phyloP scores from a whole-genome alignment of 2,797 vertebrate species.

The Ceryle rudis region DNA sequence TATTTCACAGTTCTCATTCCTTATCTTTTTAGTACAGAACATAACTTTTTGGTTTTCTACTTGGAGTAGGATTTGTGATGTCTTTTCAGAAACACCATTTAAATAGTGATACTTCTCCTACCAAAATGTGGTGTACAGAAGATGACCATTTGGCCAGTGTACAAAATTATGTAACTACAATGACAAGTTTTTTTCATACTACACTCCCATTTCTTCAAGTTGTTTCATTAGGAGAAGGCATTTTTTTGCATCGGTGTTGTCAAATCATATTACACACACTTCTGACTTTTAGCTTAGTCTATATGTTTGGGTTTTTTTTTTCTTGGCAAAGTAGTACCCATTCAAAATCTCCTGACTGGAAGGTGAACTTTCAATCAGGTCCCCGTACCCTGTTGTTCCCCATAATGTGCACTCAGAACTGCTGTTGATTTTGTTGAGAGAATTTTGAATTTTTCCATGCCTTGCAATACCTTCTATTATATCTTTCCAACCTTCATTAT shows the following conservation, averaged over 20 bases:
- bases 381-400: not conserved
- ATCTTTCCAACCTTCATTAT: not conserved
- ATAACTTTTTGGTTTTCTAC: not conserved
- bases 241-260: not conserved
- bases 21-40: not conserved
- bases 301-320: not conserved
- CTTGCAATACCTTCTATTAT: not conserved
- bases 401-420: not conserved
- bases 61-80: not conserved
- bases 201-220: not conserved
- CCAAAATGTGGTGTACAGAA: not conserved
- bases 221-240: not conserved
- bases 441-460: not conserved
- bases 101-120: not conserved
- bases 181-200: accelerated
- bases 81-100: not conserved
- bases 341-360: not conserved
- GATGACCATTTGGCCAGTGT: not conserved
- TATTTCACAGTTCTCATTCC: not conserved
- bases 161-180: not conserved
- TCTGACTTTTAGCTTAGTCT: not conserved
- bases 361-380: not conserved
- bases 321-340: not conserved
- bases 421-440: not conserved
- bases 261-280: not conserved